These are phyloP conservation scores for Phengaris arion DNA, from an alignment of 2,888 invertebrate species.

Conservation along the genomic window DNA sequence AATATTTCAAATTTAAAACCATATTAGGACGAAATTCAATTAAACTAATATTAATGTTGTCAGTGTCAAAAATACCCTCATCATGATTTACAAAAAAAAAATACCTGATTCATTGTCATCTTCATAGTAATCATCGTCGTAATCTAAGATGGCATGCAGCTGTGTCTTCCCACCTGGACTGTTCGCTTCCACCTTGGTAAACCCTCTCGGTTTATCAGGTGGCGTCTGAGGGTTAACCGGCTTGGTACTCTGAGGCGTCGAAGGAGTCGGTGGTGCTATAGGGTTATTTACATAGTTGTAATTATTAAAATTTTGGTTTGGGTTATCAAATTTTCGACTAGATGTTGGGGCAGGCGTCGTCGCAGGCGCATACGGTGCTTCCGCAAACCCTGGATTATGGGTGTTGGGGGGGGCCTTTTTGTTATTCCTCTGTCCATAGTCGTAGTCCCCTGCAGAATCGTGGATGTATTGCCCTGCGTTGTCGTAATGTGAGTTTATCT, in stretches of 20 bases:
- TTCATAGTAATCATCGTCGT: conserved; percentile 83
- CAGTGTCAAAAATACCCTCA: not conserved
- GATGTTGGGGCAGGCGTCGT: conserved; percentile 56
- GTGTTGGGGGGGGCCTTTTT: conserved; percentile 48
- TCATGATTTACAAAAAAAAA: conserved; percentile 24
- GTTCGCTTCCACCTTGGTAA: conserved; percentile 81
- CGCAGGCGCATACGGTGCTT: conserved; percentile 59
- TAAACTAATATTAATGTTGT: too few relatives aligned
- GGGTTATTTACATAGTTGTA: conserved; percentile 46
- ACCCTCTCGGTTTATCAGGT: conserved; percentile 81
- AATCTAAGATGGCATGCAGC: conserved; percentile 86
- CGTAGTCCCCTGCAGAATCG: conserved; percentile 72
- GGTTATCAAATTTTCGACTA: conserved; percentile 69
- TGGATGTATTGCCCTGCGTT: conserved; percentile 70
- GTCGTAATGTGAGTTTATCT: conserved; percentile 60
- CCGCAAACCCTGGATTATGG: conserved; percentile 64
- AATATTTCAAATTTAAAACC: not conserved
- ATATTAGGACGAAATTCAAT: not conserved
- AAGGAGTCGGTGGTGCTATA: conserved; percentile 46
- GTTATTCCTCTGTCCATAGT: conserved; percentile 65
- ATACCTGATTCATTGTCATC: conserved; percentile 78
- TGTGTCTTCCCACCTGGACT: conserved; percentile 81
- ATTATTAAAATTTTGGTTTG: conserved; percentile 59
- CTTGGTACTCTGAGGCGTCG: conserved; percentile 62
- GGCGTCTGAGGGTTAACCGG: conserved; percentile 53